Base-by-base conservation (phyloP, 2,888 invertebrate species). In the Drosophila algonquin region DNA sequence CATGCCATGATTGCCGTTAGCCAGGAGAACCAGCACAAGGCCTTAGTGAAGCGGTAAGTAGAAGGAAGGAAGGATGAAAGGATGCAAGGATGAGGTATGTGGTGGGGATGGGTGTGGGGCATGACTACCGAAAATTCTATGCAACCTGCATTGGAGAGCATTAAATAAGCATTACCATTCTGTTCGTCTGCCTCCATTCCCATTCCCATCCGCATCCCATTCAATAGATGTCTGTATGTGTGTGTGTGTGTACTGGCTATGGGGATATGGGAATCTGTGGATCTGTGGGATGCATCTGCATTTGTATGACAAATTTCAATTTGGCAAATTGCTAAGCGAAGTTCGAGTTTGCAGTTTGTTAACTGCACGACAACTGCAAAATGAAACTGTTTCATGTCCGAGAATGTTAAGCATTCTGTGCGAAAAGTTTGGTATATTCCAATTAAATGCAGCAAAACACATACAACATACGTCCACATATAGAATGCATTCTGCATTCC, bases 1-100 rank as follows among this genome's bases (percentile, higher is more conserved):
- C 97, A 97, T 92, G 97, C 97, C 45, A 97, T 97, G 96, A 96
- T 98, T 82, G 95, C 96, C 18, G 96, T 97, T 68, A 94, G 95
- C 57, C 96, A 97, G 91, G 95, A 95, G 87, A 95, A 95, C 94
- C 93, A 95, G 94, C 80, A 94, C 93, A 93, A 92, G 84, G 90
- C 91, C 52, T 79, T 92, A 73, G 91, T 91, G 30, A 91, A 90
- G 78, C 90, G 91, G 91, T 92, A 73, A 89, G 86, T 85, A 71
- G n/a, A 27, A 16, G 27, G 52, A n/a, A 40, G 40, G 30, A 7
- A 30, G n/a, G 10, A 30, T 12, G 14, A 2, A n/a, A 40, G 40
- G 30, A 8, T 10, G 16, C 40, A 7, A 30, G n/a, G 10, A 30
- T 12, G 14, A 7, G 30, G 8, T 2, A 30, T 30, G 8, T 8